Evolutionary conservation across 2,888 invertebrate species (phyloP), one percentile per base, ranked within the genome.

Genomic region (Psylliodes chrysocephalus): DNA sequence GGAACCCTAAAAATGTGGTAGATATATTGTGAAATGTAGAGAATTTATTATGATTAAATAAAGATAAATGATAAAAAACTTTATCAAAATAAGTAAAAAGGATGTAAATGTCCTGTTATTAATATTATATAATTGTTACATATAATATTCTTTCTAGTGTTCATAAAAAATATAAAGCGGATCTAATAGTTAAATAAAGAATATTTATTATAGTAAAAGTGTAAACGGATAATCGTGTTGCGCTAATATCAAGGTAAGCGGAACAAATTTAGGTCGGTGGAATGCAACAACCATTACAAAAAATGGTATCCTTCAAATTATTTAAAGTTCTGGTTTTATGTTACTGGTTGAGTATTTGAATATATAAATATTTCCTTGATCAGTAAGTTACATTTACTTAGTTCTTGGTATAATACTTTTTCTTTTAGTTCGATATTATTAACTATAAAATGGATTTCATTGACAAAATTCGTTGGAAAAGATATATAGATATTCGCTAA

Each of bases 271-370:
- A 51, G 19, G 15, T 33, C 51, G 33, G 7, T 33, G 51, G 51
- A 51, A 51, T 51, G 51, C 33, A 18, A n/a, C 18, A 0, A 5
- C 17, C n/a, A 33, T 33, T 2, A 12, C 17, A 49, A 51, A 51
- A 33, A 30, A 30, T 30, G 17, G 4, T 51, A 51, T 51, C 51
- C 51, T 51, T 51, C 51, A 17, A 51, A 28, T 51, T 33, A 51
- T 51, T 51, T 33, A 51, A 25, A 51, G n/a, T 17, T 12, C 33
- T 33, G 8, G 14, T 51, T 33, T 51, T 17, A 33, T 30, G 51
- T 51, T 51, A 51, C 33, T 33, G 2, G 2, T 33, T n/a, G 33
- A 33, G 10, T 33, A 10, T 33, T 33, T n/a, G 33, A 33, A 33
- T 33, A 33, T 33, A 7, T 33, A 33, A 33, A 33, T 33, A 33